Evolutionary conservation across 2,797 vertebrate genomes (phyloP), one percentile per base, ranked within the genome.

Genomic region (Antennarius maculatus): DNA sequence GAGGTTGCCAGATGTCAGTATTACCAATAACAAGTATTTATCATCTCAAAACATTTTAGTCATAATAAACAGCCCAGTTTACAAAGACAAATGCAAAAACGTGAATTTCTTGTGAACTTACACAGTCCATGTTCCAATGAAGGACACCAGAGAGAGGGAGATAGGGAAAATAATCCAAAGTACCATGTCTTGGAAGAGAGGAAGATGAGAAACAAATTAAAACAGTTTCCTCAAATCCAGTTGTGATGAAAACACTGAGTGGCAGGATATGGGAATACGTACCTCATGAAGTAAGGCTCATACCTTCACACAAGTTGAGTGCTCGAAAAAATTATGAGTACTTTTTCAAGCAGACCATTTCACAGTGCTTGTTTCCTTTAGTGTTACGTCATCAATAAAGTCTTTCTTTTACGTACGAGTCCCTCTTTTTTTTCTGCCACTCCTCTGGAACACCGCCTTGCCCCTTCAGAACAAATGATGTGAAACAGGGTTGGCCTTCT

Each of bases 121-220:
- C 94, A 94, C 85, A 46, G 61, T 66, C 94, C 94, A 95, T 18
- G 93, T 93, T 57, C 94, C 94, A 50, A 93, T 43, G 61, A 93
- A 84, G 49, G 93, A 94, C 53, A 93, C 72, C 52, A 91, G 72
- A 11, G 90, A 84, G 48, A 95, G 88, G 12, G 67, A 50, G 60
- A 94, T 82, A 37, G 94, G 94, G 60, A 94, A 73, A 31, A 93
- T 46, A 70, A 89, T 84, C 94, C 94, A 95, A 51, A 91, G 12
- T 10, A 66, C 74, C 93, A 93, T 94, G 82, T 88, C 77, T 89
- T 58, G n/a, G 29, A 42, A 29, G 10, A 53, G 34, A 61, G 34
- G 12, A 74, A 17, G 28, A 56, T 8, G 3, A 72, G 41, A 14
- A 37, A 48, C 2, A 53, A 69, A n/a, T 37, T 13, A 17, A 54